phyloP scores from a whole-genome alignment of 2,113 vertebrate species.

The Periophthalmodon schlosseri region DNA sequence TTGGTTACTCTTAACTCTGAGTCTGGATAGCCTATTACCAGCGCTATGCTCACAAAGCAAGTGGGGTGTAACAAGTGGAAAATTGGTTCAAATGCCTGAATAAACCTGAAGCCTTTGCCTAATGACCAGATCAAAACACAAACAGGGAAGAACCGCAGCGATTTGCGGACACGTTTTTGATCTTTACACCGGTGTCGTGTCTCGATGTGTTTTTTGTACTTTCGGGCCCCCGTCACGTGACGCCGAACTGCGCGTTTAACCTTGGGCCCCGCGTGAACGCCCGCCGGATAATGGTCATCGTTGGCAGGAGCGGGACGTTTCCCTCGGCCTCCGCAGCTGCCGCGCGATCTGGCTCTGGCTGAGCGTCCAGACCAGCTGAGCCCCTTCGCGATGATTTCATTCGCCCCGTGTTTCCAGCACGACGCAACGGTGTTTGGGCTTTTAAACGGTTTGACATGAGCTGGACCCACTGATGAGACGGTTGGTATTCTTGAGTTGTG shows the following conservation, averaged over 20 bases:
- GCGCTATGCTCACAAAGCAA: neutral
- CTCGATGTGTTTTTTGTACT: constrained; percentile 11
- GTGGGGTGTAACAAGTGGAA: neutral
- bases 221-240: constrained; percentile 34
- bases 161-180: neutral
- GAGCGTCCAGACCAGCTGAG: constrained; percentile 21
- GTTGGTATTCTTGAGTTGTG: neutral
- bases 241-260: constrained; percentile 51
- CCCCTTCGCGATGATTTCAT: constrained; percentile 21
- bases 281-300: constrained; percentile 56
- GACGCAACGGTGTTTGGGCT: neutral
- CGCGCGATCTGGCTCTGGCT: constrained; percentile 39
- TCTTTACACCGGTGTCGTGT: neutral
- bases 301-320: constrained; percentile 56
- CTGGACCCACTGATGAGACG: neutral
- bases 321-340: constrained; percentile 50
- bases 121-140: constrained; percentile 2
- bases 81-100: constrained; percentile 4
- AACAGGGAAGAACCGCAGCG: neutral
- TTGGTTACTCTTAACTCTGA: neutral
- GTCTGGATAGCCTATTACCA: neutral
- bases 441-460: neutral
- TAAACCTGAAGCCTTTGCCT: constrained; percentile 1
- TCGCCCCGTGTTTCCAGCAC: constrained; percentile 28
- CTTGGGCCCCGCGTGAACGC: constrained; percentile 50